Percentiles rank a stretch among this genome's conserved stretches.
Evolutionary conservation across 1,140 invertebrate genomes (phyloP).

Genomic region (Coelopa frigida): DNA sequence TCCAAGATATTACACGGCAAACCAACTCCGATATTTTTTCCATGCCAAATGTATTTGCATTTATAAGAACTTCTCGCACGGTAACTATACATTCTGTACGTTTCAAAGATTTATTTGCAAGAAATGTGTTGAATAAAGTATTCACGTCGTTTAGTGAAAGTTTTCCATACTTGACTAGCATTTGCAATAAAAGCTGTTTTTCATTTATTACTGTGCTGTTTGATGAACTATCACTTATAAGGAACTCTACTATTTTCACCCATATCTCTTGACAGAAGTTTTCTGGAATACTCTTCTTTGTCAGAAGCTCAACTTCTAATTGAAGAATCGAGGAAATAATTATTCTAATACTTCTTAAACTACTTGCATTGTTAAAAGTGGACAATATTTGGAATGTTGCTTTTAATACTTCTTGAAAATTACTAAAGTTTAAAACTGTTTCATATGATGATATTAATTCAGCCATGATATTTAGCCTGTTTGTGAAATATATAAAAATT

Average conservation of each 20-base stretch:
- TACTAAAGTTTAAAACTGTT: slow-evolving; percentile 23
- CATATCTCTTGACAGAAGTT: slow-evolving; percentile 18
- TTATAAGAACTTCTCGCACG: slow-evolving; percentile 27
- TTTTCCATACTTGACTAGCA: slow-evolving; percentile 24
- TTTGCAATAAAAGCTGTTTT: slow-evolving; percentile 25
- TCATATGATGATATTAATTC: neutral
- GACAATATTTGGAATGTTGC: slow-evolving; percentile 18
- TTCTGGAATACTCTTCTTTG: slow-evolving; percentile 7
- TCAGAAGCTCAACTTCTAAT: slow-evolving; percentile 15
- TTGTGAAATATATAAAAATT: neutral
- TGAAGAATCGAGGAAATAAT: slow-evolving; percentile 18
- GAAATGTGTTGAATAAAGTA: slow-evolving; percentile 26
- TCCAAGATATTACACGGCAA: slow-evolving; percentile 27
- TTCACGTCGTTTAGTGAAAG: slow-evolving; percentile 13
- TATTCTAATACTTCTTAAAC: slow-evolving; percentile 22
- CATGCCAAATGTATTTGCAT: slow-evolving; percentile 21
- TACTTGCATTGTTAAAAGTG: slow-evolving; percentile 23
- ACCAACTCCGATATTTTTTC: slow-evolving; percentile 23
- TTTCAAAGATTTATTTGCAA: slow-evolving; percentile 22
- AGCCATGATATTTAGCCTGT: neutral
- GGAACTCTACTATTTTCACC: slow-evolving; percentile 21
- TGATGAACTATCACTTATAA: slow-evolving; percentile 23
- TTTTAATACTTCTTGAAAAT: slow-evolving; percentile 21
- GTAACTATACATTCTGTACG: slow-evolving; percentile 34
- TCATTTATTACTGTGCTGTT: slow-evolving; percentile 24